These are phyloP conservation scores for Puma concolor DNA, from an alignment of 2,113 vertebrate species.

Conservation along the genomic window DNA sequence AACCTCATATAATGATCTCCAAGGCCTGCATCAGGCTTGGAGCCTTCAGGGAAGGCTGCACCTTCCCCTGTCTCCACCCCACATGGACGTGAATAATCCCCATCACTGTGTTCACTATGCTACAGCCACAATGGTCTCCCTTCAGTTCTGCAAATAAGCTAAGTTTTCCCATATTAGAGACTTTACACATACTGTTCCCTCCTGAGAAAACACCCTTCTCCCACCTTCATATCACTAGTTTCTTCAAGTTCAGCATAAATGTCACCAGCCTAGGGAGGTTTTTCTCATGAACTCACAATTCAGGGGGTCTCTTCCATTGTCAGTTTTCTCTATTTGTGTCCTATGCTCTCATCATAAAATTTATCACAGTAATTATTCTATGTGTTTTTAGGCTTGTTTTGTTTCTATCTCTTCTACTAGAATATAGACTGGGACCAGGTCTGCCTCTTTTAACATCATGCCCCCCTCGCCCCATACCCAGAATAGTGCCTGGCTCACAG, in stretches of 20 bases:
- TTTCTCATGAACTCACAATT: not conserved
- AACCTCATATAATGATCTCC: not conserved
- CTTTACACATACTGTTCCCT: not conserved
- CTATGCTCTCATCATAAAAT: not conserved
- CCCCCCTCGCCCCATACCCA: not conserved
- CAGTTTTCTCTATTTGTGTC: not conserved
- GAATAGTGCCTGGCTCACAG: not conserved
- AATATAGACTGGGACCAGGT: not conserved
- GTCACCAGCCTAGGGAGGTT: not conserved
- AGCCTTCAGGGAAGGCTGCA: too few relatives aligned
- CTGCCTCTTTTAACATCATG: not conserved
- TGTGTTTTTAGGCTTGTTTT: not conserved
- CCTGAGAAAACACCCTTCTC: not conserved
- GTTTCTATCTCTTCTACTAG: not conserved
- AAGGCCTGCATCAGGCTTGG: not conserved
- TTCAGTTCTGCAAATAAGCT: not conserved
- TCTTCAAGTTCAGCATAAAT: not conserved
- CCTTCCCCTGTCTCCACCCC: not conserved
- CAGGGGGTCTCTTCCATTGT: not conserved
- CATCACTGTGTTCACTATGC: not conserved
- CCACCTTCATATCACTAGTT: not conserved
- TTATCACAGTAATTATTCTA: not conserved
- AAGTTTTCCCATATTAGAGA: not conserved
- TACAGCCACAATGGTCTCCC: not conserved
- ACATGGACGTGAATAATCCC: not conserved